These are phyloP conservation scores for Octopus sinensis DNA, from an alignment of 1,140 invertebrate genomes.

Conservation along the genomic window DNA sequence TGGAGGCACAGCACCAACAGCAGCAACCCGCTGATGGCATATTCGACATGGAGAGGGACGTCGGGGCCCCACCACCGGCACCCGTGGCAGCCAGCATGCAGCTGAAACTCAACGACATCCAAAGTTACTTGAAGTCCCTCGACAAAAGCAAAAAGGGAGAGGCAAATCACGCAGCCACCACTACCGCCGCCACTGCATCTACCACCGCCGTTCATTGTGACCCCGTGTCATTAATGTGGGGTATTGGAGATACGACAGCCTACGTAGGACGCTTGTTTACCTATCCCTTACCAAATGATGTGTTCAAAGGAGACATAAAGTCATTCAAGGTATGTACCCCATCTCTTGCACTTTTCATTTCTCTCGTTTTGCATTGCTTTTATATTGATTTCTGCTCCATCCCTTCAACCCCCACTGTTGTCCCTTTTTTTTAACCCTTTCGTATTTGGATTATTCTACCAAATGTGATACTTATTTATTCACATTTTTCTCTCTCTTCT, in stretches of 20 bases:
- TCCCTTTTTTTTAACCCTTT: background rate
- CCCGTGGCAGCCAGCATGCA: background rate
- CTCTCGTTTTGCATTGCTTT: background rate
- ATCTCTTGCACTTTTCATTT: background rate
- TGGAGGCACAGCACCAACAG: too few relatives aligned
- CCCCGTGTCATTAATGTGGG: constrained; percentile 34
- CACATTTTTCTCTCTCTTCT: too few relatives aligned
- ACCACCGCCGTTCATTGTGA: too few relatives aligned
- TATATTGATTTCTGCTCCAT: background rate
- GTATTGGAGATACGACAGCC: constrained; percentile 42
- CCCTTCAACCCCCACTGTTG: background rate
- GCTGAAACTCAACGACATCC: background rate
- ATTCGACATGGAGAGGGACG: too few relatives aligned
- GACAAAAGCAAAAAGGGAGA: background rate
- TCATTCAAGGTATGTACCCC: constrained; percentile 35
- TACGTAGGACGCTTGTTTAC: constrained; percentile 39
- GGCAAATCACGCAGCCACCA: too few relatives aligned
- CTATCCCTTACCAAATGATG: constrained; percentile 41
- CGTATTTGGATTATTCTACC: too few relatives aligned
- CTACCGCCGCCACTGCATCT: too few relatives aligned
- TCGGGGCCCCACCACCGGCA: too few relatives aligned
- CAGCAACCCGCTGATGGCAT: too few relatives aligned
- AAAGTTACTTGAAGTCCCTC: background rate
- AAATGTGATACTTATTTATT: too few relatives aligned
- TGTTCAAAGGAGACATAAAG: constrained; percentile 39